These are phyloP conservation scores for Eupithecia insigniata DNA, from an alignment of 2,888 invertebrate genomes.

Conservation along the genomic window DNA sequence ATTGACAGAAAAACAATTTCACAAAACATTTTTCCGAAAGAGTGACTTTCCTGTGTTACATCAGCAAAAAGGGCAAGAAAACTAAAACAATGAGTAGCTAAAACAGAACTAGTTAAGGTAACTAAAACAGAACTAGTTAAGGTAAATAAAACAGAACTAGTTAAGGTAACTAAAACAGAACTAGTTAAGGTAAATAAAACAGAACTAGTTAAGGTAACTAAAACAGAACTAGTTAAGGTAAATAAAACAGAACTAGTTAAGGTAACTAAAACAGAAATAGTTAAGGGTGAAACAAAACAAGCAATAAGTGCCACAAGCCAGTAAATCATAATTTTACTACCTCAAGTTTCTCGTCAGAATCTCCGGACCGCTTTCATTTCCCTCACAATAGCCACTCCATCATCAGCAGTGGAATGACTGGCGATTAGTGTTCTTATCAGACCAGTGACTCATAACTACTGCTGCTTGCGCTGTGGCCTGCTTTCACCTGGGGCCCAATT, in stretches of 20 bases:
- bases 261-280: neutral
- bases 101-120: neutral
- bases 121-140: constrained; percentile 1
- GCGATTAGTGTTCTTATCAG: constrained; percentile 9
- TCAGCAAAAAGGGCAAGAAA: neutral
- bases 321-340: neutral
- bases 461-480: neutral
- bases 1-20: too few relatives aligned
- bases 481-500: neutral
- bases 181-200: too few relatives aligned
- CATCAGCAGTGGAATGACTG: constrained; percentile 4
- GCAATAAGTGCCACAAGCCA: neutral
- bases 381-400: constrained; percentile 6
- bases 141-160: too few relatives aligned
- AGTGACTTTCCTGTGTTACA: too few relatives aligned
- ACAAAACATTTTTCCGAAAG: too few relatives aligned
- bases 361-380: constrained; percentile 1
- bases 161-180: neutral
- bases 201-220: too few relatives aligned
- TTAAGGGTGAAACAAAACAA: neutral
- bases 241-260: too few relatives aligned
- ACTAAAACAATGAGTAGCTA: neutral
- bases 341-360: constrained; percentile 9
- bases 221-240: constrained; percentile 1
- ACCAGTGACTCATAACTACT: neutral